phyloP scores from a whole-genome alignment of 2,113 vertebrate genomes.

The Dipodomys ordii region DNA sequence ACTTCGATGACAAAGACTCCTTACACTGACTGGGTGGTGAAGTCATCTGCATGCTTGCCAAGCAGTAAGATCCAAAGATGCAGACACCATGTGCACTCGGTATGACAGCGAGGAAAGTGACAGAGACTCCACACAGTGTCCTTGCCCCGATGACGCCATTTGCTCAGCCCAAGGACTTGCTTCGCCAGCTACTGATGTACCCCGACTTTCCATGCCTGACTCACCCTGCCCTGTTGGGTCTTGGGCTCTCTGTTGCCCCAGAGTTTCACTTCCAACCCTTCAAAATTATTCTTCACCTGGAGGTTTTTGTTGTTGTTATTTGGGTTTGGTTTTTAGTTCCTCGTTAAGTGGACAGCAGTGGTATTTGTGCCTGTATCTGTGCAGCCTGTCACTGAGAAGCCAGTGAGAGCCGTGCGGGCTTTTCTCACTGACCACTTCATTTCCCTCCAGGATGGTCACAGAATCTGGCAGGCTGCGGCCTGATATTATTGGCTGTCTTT shows the following conservation, averaged over 20 bases:
- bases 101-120: background rate
- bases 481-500: conserved; percentile 15
- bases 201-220: conserved; percentile 72
- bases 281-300: background rate
- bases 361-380: background rate
- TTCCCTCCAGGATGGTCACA: background rate
- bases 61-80: background rate
- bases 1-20: background rate
- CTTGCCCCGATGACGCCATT: conserved; percentile 81
- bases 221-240: conserved; percentile 77
- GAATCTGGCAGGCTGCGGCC: background rate
- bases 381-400: background rate
- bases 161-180: conserved; percentile 43
- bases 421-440: background rate
- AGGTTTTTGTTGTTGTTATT: too few species aligned
- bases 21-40: background rate
- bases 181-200: background rate
- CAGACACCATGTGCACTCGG: background rate
- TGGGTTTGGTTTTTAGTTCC: background rate
- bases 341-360: background rate
- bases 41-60: background rate
- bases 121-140: conserved; percentile 56
- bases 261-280: conserved; percentile 22
- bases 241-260: conserved; percentile 51
- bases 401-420: background rate